Base-by-base conservation (phyloP, 2,888 invertebrate genomes). In the Agrilus mali region DNA sequence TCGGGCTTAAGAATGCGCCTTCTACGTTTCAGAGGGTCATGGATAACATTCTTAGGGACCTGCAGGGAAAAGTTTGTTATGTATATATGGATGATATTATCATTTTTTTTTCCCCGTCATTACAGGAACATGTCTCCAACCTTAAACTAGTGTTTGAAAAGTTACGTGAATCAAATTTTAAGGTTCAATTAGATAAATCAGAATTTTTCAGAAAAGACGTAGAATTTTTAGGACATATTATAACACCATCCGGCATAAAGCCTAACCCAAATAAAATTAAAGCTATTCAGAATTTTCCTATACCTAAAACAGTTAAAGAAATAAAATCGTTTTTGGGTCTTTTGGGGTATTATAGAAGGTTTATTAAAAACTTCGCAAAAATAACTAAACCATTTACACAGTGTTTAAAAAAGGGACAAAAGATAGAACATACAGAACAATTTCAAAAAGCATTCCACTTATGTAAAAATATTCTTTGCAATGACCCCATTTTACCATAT, bases 21-120 rank as follows among this genome's bases (percentile, higher is more conserved):
- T 49, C 52, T 1, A 60, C 60, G 1, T 65, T 65, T 46, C n/a
- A n/a, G 46, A 16, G 63, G 5, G 36, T 56, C 8, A 61, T 61
- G 50, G 53, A 60, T 44, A 47, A 51, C 33, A 50, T 57, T 2
- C 43, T 64, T 6, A 40, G 46, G 13, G 57, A 55, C 0, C 32
- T 58, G 40, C 45, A 48, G 8, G 56, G 58, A 15, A 53, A 22
- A 10, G 41, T 48, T 1, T 54, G 54, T 36, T 20, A 55, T 1
- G 56, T 56, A 0, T 59, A 58, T 37, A 32, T 55, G 2, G 55
- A 55, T 36, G 57, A 57, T 32, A 55, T 56, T 1, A 48, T 58
- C 6, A 47, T 56, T 0, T 56, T 56, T 0, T 56, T 51, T 22
- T 47, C 45, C n/a, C 52, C 50, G 0, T 52, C 50, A 0, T 44